Percentiles rank a stretch among this genome's conserved stretches.
These are phyloP conservation scores for Poecilus cupreus DNA, from an alignment of 2,888 invertebrate species.

Conservation along the genomic window DNA sequence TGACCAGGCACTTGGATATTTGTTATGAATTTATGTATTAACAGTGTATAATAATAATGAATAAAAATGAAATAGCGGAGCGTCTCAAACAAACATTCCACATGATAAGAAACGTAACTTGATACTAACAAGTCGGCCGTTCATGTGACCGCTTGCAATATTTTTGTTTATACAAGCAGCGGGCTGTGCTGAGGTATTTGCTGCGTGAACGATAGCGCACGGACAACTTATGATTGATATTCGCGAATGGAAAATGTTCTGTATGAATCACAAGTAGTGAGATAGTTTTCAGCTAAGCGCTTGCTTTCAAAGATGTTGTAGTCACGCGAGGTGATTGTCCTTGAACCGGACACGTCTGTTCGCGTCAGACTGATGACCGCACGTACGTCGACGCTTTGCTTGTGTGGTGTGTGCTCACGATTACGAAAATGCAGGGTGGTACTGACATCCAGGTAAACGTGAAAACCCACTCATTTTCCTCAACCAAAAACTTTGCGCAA, in stretches of 20 bases:
- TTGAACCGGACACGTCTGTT: constrained; percentile 66
- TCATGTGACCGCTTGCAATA: constrained; percentile 20
- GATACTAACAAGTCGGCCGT: neutral
- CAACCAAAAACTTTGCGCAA: too few species aligned
- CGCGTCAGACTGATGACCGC: constrained; percentile 60
- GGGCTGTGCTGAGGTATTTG: neutral
- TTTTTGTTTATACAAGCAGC: constrained; percentile 14
- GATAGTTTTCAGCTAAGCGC: neutral
- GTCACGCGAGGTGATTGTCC: constrained; percentile 67
- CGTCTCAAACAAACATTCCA: constrained; percentile 26
- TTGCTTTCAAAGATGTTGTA: constrained; percentile 42
- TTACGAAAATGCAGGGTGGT: neutral
- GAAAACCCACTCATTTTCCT: too few species aligned
- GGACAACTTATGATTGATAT: neutral
- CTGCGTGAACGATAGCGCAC: neutral
- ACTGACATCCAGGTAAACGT: constrained; percentile 23
- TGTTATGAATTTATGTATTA: too few species aligned
- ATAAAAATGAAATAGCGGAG: neutral
- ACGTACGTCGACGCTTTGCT: neutral
- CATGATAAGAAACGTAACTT: constrained; percentile 24
- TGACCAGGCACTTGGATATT: neutral
- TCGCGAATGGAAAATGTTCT: constrained; percentile 12
- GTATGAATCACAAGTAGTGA: neutral
- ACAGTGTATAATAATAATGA: too few species aligned
- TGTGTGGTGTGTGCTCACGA: too few species aligned